A percentile compares a stretch with the other conserved stretches of the same genome.
Evolutionary conservation across 2,797 vertebrate species (phyloP).

Genomic region (Holocentrus rufus): DNA sequence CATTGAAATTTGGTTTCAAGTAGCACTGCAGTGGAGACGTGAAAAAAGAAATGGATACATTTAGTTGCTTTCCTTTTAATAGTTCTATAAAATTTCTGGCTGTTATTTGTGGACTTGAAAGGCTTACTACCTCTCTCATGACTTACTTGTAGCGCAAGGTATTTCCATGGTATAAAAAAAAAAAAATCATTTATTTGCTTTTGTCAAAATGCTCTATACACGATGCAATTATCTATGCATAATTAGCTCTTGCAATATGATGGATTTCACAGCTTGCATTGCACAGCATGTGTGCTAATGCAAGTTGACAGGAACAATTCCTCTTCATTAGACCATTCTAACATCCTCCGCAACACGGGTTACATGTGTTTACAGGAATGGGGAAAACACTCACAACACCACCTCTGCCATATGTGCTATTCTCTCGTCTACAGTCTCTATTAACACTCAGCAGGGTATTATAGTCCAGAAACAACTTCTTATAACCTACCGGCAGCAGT

Average conservation of each 20-base stretch:
- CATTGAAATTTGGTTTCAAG: not conserved
- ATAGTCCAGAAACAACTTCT: constrained; percentile 6
- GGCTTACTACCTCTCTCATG: not conserved
- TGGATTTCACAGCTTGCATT: constrained; percentile 76
- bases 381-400: constrained; percentile 10
- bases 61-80: constrained; percentile 6
- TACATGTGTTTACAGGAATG: constrained; percentile 10
- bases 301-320: constrained; percentile 73
- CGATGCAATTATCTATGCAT: constrained; percentile 76
- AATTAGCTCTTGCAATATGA: constrained; percentile 79
- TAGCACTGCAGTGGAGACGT: not conserved
- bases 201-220: constrained; percentile 60
- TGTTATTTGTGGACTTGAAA: constrained; percentile 9
- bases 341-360: constrained; percentile 48
- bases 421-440: constrained; percentile 48
- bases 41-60: not conserved
- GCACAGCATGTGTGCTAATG: constrained; percentile 69
- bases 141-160: constrained; percentile 29
- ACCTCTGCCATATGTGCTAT: constrained; percentile 15
- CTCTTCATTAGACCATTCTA: constrained; percentile 78
- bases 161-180: constrained; percentile 49
- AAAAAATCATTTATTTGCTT: constrained; percentile 61
- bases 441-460: constrained; percentile 33
- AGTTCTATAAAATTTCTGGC: constrained; percentile 17
- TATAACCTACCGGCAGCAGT: constrained; percentile 16